A percentile compares a stretch with the other conserved stretches of the same genome.
Evolutionary conservation across 2,888 invertebrate species (phyloP).

Genomic region (Argyresthia albistria): DNA sequence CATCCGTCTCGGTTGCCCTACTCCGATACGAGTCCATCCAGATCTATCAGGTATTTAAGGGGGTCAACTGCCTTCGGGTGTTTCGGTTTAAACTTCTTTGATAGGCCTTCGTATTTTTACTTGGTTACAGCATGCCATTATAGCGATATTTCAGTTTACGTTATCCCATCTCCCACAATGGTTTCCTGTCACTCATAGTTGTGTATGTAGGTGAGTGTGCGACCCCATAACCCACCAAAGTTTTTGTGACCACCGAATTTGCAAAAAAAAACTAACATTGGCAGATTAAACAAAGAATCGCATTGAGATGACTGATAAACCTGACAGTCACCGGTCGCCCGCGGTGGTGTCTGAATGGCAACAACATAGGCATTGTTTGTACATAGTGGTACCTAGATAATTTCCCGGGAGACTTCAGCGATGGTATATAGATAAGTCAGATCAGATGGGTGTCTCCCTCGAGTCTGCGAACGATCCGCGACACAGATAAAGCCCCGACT

Average conservation of each 20-base stretch:
- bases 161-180: too few relatives aligned
- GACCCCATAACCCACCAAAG: neutral
- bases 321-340: conserved; percentile 23
- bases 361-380: conserved; percentile 30
- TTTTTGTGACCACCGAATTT: neutral
- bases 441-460: conserved; percentile 35
- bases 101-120: neutral
- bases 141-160: too few relatives aligned
- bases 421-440: conserved; percentile 38
- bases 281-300: neutral
- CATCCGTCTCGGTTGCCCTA: conserved; percentile 10
- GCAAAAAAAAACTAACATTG: neutral
- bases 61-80: neutral
- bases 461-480: conserved; percentile 34
- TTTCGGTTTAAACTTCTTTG: neutral
- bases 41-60: neutral
- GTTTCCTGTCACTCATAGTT: too few relatives aligned
- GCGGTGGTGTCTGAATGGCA: conserved; percentile 19
- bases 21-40: neutral
- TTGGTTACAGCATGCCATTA: too few relatives aligned
- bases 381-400: conserved; percentile 24
- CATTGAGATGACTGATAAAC: neutral
- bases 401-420: conserved; percentile 30
- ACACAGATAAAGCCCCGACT: conserved; percentile 42
- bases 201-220: neutral